Percentiles rank a stretch among this genome's conserved stretches.
Conservation (phyloP, 2,113 vertebrate genomes). For the Potamarius usumacintae region DNA sequence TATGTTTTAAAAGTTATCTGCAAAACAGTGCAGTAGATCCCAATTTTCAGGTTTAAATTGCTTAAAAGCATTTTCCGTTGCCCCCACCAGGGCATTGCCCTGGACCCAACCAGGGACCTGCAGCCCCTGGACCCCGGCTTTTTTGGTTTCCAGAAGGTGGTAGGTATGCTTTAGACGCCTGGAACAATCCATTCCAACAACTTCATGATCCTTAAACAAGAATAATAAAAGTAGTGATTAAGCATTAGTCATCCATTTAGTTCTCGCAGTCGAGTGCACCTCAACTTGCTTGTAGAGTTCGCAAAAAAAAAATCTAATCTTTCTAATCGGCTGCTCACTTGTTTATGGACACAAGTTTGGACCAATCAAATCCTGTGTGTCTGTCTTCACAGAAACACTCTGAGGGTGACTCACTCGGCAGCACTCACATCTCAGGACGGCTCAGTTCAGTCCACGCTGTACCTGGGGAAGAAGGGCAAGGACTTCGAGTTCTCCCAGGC, state of each 20-base stretch:
- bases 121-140: no score
- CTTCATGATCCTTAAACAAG: neutral
- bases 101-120: no score
- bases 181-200: neutral
- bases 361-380: neutral
- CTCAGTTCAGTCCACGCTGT: slow-evolving; percentile 69
- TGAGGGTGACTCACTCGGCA: slow-evolving; percentile 87
- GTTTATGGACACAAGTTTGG: neutral
- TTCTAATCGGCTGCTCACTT: neutral
- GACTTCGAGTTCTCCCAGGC: slow-evolving; percentile 95
- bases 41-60: no score
- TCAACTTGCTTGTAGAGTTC: neutral
- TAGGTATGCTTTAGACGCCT: no score
- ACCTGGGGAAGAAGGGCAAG: slow-evolving; percentile 91
- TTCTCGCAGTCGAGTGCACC: no score
- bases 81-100: no score
- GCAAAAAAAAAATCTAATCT: neutral
- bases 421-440: slow-evolving; percentile 89
- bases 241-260: no score
- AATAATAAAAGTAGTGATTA: neutral
- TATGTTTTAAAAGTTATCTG: no score
- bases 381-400: slow-evolving; percentile 79
- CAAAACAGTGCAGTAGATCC: no score
- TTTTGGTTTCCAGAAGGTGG: no score
- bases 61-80: no score